Evolutionary conservation across 1,140 invertebrate genomes (phyloP).

Genomic region (Ceratosolen fusciceps): DNA sequence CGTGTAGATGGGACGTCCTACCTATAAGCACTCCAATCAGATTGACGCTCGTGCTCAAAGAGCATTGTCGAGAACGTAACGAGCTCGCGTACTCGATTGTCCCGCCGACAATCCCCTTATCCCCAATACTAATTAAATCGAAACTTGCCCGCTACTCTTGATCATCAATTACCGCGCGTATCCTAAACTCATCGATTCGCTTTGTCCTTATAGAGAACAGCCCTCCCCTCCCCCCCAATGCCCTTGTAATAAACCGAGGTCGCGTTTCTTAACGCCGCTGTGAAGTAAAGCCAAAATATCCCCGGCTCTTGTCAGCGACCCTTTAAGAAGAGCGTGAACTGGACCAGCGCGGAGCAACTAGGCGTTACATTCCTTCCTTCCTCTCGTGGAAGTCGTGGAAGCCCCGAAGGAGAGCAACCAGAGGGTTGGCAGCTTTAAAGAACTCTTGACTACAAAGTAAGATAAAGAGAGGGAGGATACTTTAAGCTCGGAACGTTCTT

Average conservation of each 20-base stretch:
- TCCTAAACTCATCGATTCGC: too few species aligned
- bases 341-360: not conserved
- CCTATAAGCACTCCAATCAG: slow-evolving; percentile 5
- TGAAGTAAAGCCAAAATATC: too few species aligned
- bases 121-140: too few species aligned
- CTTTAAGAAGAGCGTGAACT: not conserved
- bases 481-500: slow-evolving; percentile 9
- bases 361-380: slow-evolving; percentile 31
- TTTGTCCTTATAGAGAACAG: too few species aligned
- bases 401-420: not conserved
- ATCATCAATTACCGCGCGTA: too few species aligned
- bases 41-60: not conserved
- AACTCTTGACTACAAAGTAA: slow-evolving; percentile 18
- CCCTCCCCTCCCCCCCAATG: too few species aligned
- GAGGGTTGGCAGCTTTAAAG: not conserved
- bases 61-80: not conserved
- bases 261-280: too few species aligned
- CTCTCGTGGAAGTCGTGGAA: not conserved
- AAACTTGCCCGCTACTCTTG: too few species aligned
- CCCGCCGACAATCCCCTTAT: too few species aligned
- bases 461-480: slow-evolving; percentile 30
- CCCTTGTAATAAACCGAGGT: too few species aligned
- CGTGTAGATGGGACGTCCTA: slow-evolving; percentile 7
- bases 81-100: too few species aligned
- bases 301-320: too few species aligned